Percentiles rank a stretch among this genome's conserved stretches.
Conservation (phyloP, 2,113 vertebrate species). For the Oxygymnocypris stewartii region DNA sequence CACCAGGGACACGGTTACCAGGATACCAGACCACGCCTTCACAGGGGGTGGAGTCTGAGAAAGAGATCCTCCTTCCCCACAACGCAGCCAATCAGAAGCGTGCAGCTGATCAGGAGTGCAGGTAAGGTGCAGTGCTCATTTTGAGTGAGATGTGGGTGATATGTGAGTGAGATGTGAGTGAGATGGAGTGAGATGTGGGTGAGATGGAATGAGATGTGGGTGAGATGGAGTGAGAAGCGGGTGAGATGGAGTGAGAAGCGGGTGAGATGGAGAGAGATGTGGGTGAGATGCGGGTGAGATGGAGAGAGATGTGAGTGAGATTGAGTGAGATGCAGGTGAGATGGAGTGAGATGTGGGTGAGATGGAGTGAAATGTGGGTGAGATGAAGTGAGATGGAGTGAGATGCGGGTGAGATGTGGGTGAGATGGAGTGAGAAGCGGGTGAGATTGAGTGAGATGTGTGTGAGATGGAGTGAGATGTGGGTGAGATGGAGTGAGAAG, state of each 20-base stretch:
- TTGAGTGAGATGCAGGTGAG: too few relatives aligned
- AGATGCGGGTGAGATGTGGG: too few relatives aligned
- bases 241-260: not conserved
- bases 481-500: too few relatives aligned
- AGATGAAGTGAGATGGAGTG: too few relatives aligned
- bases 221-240: not conserved
- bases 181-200: not conserved
- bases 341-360: too few relatives aligned
- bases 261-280: not conserved
- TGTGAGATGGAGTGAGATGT: too few relatives aligned
- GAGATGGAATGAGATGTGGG: not conserved
- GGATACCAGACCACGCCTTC: slow-evolving; percentile 79
- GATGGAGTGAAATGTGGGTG: too few relatives aligned
- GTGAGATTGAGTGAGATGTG: too few relatives aligned
- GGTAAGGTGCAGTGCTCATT: slow-evolving; percentile 67
- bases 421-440: too few relatives aligned
- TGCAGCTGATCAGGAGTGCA: slow-evolving; percentile 85
- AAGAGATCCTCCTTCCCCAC: slow-evolving; percentile 83
- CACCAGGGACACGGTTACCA: slow-evolving; percentile 59
- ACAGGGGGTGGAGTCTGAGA: slow-evolving; percentile 83
- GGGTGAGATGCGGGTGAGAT: too few relatives aligned
- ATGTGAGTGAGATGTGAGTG: not conserved
- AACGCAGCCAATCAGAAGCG: slow-evolving; percentile 73
- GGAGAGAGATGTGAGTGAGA: not conserved
- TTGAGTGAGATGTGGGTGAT: not conserved